A percentile compares a stretch with the other conserved stretches of the same genome.
Evolutionary conservation across 2,888 invertebrate genomes (phyloP).

Genomic region (Leptopterna dolabrata): DNA sequence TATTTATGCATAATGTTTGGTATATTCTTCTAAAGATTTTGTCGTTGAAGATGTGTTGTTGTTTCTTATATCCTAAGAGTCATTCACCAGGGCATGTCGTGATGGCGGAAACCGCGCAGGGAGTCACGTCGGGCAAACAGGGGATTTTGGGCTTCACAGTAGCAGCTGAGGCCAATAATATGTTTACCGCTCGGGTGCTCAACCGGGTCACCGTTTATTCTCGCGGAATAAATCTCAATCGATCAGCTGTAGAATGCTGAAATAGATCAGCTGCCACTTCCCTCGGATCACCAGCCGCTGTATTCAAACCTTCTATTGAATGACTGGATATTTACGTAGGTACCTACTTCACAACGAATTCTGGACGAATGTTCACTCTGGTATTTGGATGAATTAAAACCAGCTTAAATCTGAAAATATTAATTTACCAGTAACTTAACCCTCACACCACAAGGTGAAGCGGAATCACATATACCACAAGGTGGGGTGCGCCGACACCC

Average conservation of each 20-base stretch:
- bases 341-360: too few species aligned
- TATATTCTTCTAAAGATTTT: too few species aligned
- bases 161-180: constrained; percentile 33
- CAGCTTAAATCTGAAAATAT: too few species aligned
- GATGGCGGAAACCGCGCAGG: background rate
- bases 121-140: constrained; percentile 23
- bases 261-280: constrained; percentile 24
- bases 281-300: background rate
- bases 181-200: constrained; percentile 36
- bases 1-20: too few species aligned
- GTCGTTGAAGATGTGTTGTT: background rate
- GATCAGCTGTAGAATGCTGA: constrained; percentile 12
- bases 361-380: too few species aligned
- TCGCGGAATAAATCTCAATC: constrained; percentile 46
- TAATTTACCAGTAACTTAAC: too few species aligned
- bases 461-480: too few species aligned
- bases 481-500: too few species aligned
- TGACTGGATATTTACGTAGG: too few species aligned
- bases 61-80: background rate
- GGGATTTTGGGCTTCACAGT: background rate
- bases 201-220: constrained; percentile 44
- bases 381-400: too few species aligned
- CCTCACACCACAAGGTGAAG: too few species aligned
- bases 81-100: background rate
- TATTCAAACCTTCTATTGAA: background rate